These are phyloP conservation scores for Bombyx mandarina DNA, from an alignment of 1,140 invertebrate genomes.

Conservation along the genomic window DNA sequence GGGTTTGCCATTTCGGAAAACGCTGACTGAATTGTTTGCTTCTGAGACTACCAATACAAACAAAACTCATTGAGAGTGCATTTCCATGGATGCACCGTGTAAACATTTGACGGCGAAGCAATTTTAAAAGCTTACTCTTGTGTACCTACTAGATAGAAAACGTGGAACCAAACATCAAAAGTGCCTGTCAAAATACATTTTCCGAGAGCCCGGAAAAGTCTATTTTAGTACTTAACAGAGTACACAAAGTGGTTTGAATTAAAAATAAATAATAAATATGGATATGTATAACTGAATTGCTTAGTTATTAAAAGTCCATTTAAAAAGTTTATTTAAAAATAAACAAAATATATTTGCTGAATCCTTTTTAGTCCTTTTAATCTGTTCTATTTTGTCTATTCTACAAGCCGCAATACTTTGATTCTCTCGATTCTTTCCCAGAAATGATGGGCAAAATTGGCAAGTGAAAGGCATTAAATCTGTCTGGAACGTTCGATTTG, in stretches of 20 bases:
- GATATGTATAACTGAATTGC: too few relatives aligned
- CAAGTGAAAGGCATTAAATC: slow-evolving; percentile 65
- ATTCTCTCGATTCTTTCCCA: slow-evolving; percentile 40
- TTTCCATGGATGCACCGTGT: slow-evolving; percentile 20
- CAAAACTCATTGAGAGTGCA: slow-evolving; percentile 29
- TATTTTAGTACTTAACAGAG: too few relatives aligned
- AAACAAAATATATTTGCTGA: too few relatives aligned
- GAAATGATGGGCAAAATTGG: slow-evolving; percentile 58
- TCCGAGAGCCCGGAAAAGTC: too few relatives aligned
- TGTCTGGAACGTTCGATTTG: slow-evolving; percentile 62
- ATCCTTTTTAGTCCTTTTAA: too few relatives aligned
- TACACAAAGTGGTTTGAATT: too few relatives aligned
- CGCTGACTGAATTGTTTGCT: slow-evolving; percentile 34
- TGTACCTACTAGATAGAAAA: too few relatives aligned
- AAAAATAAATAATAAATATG: too few relatives aligned
- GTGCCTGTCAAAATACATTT: not conserved
- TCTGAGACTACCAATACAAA: slow-evolving; percentile 30
- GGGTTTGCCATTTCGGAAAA: slow-evolving; percentile 24
- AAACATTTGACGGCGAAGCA: slow-evolving; percentile 22
- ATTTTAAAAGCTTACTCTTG: slow-evolving; percentile 13
- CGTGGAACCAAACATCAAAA: not conserved
- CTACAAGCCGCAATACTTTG: not conserved
- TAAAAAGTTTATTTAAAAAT: too few relatives aligned
- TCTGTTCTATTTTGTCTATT: too few relatives aligned
- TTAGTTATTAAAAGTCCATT: too few relatives aligned